Evolutionary conservation across 2,113 vertebrate genomes (phyloP), one percentile per base, ranked within the genome.

Genomic region (Phalacrocorax carbo): DNA sequence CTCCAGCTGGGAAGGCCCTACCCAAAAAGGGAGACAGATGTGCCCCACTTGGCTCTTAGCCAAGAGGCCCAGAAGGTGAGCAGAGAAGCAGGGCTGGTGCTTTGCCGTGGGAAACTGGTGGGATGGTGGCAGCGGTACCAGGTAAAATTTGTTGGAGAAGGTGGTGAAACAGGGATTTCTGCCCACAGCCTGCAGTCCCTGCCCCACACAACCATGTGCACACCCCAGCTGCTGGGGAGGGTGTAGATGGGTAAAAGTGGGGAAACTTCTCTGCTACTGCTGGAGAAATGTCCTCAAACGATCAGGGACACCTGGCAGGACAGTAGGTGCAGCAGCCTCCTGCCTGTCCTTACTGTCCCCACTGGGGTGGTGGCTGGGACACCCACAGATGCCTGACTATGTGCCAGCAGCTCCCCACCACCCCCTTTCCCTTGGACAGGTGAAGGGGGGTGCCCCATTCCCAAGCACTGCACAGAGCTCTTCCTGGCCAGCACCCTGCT

Each of bases 301-400:
- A 15, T 3, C 1, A 4, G 64, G 34, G 29, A 46, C 25, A 30
- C 5, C 25, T 34, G 40, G 29, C 48, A 79, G 85, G 61, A 30
- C 49, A 29, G 48, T 0, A 51, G 58, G 23, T 30, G 34, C 54
- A 65, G 55, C 44, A 83, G 34, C 36, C 46, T 72, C 54, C 83
- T 18, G 10, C 55, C 22, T 19, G 29, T 36, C 57, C 60, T 29
- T 22, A 2, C 34, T 15, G 40, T 32, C 51, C 66, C 66, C 49
- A 9, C 20, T 0, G 0, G 0, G 0, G 22, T 3, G 19, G 61
- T 71, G 49, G 38, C 36, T 21, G 20, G 77, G 81, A 83, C 61
- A 5, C 7, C 22, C 2, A 1, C 1, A 2, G 30, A 17, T 1
- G 0, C n/a, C 86, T 49, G 48, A 3, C 40, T 3, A 12, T 4